Base-by-base conservation (phyloP, 2,797 vertebrate genomes). In the Aphelocoma californica region DNA sequence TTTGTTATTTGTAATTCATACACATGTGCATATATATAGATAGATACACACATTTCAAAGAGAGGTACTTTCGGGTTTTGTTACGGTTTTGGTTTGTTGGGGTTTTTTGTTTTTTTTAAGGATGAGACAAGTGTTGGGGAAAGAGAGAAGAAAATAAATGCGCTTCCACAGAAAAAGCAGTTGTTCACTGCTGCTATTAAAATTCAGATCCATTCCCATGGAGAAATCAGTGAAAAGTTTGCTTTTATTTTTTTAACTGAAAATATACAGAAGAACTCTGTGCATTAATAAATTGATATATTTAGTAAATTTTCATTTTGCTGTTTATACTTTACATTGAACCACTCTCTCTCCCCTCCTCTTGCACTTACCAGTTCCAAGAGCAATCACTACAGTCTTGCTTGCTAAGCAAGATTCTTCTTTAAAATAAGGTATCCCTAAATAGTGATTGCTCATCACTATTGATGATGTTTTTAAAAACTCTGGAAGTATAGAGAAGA, bases 11-110 rank as follows among this genome's bases (percentile, higher is more conserved):
- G 31, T 40, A 75, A 51, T 72, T 54, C 54, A 50, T 42, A 42
- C 7, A 18, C 12, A 12, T 36, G 3, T 10, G 2, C 10, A 16
- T 26, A 24, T 16, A 9, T 1, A 9, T 2, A 24, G 15, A 16
- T 6, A 57, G 5, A 72, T 7, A 51, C 2, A 40, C 12, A 19
- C 8, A 44, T 86, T 69, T 83, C 32, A 61, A 36, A 34, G 23
- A 71, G 7, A 44, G 8, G 3, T 32, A 25, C 29, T 47, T 78
- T 34, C 9, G 8, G 18, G 8, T 3, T 53, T 20, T 34, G 8
- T 19, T 29, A 19, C 15, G 7, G 2, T 28, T 75, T 72, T 25
- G 2, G 2, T 36, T 60, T 36, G 17, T 50, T 28, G 48, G 29
- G 3, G 6, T 4, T 38, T 60, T 67, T 53, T n/a, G 26, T 44